Evolutionary conservation across 2,888 invertebrate genomes (phyloP).

Genomic region (Nematopogon swammerdamellus): DNA sequence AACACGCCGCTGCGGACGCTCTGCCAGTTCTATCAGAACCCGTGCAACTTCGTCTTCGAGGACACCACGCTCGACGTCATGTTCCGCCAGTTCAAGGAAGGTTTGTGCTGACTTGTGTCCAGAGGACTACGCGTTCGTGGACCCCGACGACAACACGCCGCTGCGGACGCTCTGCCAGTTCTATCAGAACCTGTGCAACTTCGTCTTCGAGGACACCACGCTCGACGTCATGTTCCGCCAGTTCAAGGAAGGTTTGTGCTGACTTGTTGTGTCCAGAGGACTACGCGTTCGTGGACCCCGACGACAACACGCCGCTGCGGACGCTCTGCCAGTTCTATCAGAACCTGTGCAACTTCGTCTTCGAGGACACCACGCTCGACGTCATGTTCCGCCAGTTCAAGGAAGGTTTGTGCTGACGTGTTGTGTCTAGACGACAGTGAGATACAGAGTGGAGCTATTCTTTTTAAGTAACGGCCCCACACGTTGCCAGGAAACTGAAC

Average conservation of each 20-base stretch:
- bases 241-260: conserved; percentile 78
- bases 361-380: conserved; percentile 92
- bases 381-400: conserved; percentile 97
- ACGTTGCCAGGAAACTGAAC: too few species aligned
- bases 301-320: conserved; percentile 91
- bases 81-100: conserved; percentile 97
- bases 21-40: conserved; percentile 95
- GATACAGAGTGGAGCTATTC: too few species aligned
- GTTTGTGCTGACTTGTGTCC: conserved; percentile 45
- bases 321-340: conserved; percentile 95
- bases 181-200: conserved; percentile 84
- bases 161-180: conserved; percentile 81
- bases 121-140: conserved; percentile 91
- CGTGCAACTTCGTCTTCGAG: conserved; percentile 93
- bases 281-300: conserved; percentile 96
- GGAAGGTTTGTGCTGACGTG: conserved; percentile 68
- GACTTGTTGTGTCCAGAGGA: conserved; percentile 68
- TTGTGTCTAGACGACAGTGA: too few species aligned
- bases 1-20: conserved; percentile 90
- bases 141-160: conserved; percentile 88
- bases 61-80: conserved; percentile 93
- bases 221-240: conserved; percentile 86
- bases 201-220: conserved; percentile 85
- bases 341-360: conserved; percentile 93
- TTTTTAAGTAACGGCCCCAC: too few species aligned